Base-by-base conservation (phyloP, 2,797 vertebrate species). In the Poeciliopsis turneri region DNA sequence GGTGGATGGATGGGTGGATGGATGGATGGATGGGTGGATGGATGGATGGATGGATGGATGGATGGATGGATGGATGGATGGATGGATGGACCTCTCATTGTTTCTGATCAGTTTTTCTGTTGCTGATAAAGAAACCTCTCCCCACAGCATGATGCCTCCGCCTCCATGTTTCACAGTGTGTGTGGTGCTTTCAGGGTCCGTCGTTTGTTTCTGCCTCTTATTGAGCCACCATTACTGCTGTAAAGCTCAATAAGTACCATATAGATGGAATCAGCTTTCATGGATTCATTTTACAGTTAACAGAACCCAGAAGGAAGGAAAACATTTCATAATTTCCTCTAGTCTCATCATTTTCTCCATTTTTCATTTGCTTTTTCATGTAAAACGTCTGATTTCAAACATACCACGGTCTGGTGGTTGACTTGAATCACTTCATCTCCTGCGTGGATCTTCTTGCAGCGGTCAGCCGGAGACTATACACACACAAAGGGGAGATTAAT, bases 371-470 rank as follows among this genome's bases (percentile, higher is more conserved):
- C 15, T 43, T 4, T 68, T 25, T 68, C 1, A n/a, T 5, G 25
- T 25, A 69, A 25, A 69, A 55, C 28, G 47, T 3, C 0, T 33
- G 74, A 9, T 45, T 55, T 66, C 4, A 82, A 45, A 82, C 93
- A 25, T 95, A 99, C 98, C 97, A 99, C 98, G 89, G 98, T 99
- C 96, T 99, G 98, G 94, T 99, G 98, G 95, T 99, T 99, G 94
- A 99, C 98, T 96, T 99, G 98, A 91, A 99, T 99, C 93, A 99
- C 98, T 97, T 99, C 98, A 95, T 99, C 98, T 20, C 98, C 98
- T 78, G 98, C 98, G 89, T 99, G 98, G 94, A 99, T 99, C 96
- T 99, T 99, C 97, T 99, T 99, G 94, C 98, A 99, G 84, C 97
- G 97, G 94, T 99, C 98, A 85, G 98, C 98, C 88, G 97, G 97